Evolutionary conservation across 2,888 invertebrate genomes (phyloP).

Genomic region (Parnassius orleans): DNA sequence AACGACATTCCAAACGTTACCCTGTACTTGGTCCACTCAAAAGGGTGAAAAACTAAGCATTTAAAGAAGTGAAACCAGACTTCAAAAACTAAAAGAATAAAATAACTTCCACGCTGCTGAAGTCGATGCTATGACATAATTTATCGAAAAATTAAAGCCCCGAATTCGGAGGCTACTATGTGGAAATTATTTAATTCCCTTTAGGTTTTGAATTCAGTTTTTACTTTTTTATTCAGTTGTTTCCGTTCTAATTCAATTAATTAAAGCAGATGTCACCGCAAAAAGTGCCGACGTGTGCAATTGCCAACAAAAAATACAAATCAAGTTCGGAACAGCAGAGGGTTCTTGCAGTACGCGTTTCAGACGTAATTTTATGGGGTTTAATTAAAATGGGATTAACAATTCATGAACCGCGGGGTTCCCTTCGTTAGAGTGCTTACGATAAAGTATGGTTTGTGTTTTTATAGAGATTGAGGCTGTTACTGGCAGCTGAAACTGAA

Average conservation of each 20-base stretch:
- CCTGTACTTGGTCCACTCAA: too few species aligned
- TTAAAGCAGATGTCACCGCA: background rate
- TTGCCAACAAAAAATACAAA: background rate
- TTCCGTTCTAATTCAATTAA: conserved; percentile 1
- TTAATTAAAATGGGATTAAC: conserved; percentile 45
- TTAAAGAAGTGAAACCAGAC: too few species aligned
- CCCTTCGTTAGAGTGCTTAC: conserved; percentile 28
- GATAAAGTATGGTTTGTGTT: conserved; percentile 18
- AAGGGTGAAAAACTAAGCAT: too few species aligned
- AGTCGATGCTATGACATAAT: too few species aligned
- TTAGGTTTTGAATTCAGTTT: too few species aligned
- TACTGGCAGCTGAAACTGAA: conserved; percentile 15
- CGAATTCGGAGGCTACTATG: too few species aligned
- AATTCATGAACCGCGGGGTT: conserved; percentile 44
- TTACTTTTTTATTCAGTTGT: too few species aligned
- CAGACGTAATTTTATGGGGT: conserved; percentile 40
- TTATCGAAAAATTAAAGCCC: too few species aligned
- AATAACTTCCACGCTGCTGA: too few species aligned
- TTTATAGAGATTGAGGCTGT: conserved; percentile 2
- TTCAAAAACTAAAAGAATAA: too few species aligned
- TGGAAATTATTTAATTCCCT: too few species aligned
- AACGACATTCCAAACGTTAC: too few species aligned
- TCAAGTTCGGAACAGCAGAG: conserved; percentile 10
- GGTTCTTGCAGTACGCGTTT: conserved; percentile 27
- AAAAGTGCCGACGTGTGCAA: background rate